Evolutionary conservation across 2,888 invertebrate genomes (phyloP), one percentile per base, ranked within the genome.

Genomic region (Pterostichus niger): DNA sequence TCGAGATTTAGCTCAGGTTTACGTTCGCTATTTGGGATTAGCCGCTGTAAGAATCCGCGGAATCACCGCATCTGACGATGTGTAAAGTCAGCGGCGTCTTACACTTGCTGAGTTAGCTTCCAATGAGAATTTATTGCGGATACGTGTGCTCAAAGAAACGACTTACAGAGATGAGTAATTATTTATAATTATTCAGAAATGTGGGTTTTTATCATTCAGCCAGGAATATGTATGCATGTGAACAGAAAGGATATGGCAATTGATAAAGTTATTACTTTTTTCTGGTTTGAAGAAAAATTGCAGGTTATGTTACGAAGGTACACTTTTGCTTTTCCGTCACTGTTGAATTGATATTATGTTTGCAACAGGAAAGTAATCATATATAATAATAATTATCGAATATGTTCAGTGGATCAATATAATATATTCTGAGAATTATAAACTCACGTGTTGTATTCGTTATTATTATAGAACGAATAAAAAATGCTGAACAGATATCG

Each of bases 101-200:
- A 24, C 24, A 24, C 24, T 24, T 24, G 24, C 24, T 24, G 24
- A 24, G 24, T 24, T 24, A 24, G 24, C 40, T 40, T 40, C 40
- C 7, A 40, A 40, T 40, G 9, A 40, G 9, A 40, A 40, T 40
- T 40, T 6, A 40, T 9, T 40, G 7, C 40, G 40, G 7, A 9
- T 40, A 40, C 40, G 40, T 40, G 9, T 40, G 40, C 40, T 1
- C 9, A 40, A 40, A 49, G 10, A 54, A 54, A 17, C 15, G 54
- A 17, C n/a, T 15, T 10, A 15, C 15, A 56, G 10, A 24, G 31
- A 59, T 31, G 15, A 59, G 59, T 59, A 10, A 59, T 59, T 59
- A 59, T 24, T 31, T 59, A 31, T 31, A 59, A 59, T 59, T 59
- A 59, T 24, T 31, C 31, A 59, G 59, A 59, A 31, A 59, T 59